phyloP scores from a whole-genome alignment of 2,797 vertebrate genomes.

The Falco naumanni region DNA sequence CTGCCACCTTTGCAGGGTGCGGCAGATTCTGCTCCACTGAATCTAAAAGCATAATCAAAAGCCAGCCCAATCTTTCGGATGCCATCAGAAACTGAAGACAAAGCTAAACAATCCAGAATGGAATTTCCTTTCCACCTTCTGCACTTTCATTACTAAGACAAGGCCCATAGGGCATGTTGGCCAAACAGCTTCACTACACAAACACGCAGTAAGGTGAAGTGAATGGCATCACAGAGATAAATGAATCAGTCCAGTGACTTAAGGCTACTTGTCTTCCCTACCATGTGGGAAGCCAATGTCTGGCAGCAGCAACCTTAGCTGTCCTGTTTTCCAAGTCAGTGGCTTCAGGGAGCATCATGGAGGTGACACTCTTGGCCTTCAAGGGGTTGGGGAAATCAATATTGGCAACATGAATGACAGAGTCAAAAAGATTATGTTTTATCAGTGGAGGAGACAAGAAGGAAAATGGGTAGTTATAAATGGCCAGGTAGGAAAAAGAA shows the following conservation, averaged over 20 bases:
- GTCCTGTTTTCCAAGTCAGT: constrained; percentile 30
- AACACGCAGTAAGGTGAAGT: not conserved
- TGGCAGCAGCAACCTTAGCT: not conserved
- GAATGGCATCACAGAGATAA: constrained; percentile 19
- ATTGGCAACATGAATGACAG: not conserved
- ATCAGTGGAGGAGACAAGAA: not conserved
- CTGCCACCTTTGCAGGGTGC: not conserved
- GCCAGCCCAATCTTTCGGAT: not conserved
- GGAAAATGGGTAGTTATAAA: not conserved
- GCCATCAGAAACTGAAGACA: not conserved
- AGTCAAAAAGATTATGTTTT: not conserved
- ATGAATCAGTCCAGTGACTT: constrained; percentile 15
- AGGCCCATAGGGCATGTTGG: constrained; percentile 29
- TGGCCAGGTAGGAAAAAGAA: not conserved
- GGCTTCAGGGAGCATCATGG: not conserved
- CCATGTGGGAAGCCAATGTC: not conserved
- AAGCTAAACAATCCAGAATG: not conserved
- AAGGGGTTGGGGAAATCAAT: constrained; percentile 42
- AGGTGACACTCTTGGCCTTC: constrained; percentile 33
- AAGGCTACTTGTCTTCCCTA: constrained; percentile 31
- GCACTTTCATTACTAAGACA: constrained; percentile 43
- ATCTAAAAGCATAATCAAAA: not conserved
- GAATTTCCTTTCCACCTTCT: constrained; percentile 38
- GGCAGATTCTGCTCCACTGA: not conserved
- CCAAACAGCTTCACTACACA: constrained; percentile 29